These are phyloP conservation scores for Nothoprocta perdicaria DNA, from an alignment of 2,113 vertebrate species.

Conservation along the genomic window DNA sequence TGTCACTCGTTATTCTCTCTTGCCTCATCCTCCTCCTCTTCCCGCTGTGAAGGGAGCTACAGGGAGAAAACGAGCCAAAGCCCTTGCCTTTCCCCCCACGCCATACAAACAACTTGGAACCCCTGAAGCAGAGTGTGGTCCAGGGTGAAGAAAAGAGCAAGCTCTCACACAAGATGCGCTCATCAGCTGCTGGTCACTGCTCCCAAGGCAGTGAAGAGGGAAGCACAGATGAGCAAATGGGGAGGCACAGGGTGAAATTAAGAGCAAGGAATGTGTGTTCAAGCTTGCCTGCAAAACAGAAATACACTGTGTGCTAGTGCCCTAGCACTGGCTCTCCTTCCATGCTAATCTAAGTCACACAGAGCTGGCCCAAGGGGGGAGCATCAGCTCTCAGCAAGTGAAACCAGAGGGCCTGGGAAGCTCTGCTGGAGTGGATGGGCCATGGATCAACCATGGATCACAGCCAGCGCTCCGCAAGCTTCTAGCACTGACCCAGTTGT, in stretches of 20 bases:
- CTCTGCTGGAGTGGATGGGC: background rate
- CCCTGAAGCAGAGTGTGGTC: too few species aligned
- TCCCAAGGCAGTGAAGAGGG: background rate
- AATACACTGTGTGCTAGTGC: rapidly evolving
- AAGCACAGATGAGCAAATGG: rapidly evolving
- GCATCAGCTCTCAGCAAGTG: rapidly evolving
- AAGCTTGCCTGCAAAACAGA: background rate
- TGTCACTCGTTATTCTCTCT: background rate
- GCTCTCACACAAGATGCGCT: background rate
- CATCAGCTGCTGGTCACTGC: background rate
- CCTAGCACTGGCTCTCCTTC: background rate
- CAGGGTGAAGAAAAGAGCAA: background rate
- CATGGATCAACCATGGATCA: background rate
- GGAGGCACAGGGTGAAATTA: background rate
- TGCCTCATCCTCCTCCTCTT: background rate
- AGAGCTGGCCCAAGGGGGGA: background rate
- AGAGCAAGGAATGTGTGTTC: background rate
- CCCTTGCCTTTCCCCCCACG: background rate
- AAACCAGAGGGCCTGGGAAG: background rate
- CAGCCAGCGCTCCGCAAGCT: rapidly evolving
- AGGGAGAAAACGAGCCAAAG: background rate
- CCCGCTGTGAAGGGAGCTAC: too few species aligned
- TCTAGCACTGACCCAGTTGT: too few species aligned
- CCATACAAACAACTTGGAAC: background rate
- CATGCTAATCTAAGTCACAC: rapidly evolving